Percentiles rank a stretch among this genome's conserved stretches.
Conservation (phyloP, 1,140 invertebrate species). For the Antheraea mylitta region DNA sequence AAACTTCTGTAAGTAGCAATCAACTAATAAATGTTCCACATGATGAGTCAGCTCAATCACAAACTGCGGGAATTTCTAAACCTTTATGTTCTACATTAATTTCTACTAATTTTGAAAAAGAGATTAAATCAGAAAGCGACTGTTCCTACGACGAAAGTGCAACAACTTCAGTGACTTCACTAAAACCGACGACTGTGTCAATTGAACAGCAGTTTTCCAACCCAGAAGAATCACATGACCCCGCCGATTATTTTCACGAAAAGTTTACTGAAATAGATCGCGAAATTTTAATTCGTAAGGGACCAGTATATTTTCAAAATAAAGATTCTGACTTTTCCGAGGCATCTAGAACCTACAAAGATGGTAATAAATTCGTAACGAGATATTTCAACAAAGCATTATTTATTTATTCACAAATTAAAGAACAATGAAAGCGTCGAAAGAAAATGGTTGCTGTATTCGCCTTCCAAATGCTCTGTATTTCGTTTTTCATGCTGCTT, state of each 20-base stretch:
- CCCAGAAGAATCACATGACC: too few relatives aligned
- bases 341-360: conserved; percentile 22
- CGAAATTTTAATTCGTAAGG: conserved; percentile 4
- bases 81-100: too few relatives aligned
- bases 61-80: too few relatives aligned
- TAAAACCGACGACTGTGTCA: too few relatives aligned
- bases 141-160: too few relatives aligned
- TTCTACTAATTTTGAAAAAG: too few relatives aligned
- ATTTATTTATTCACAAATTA: conserved; percentile 11
- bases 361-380: conserved; percentile 12
- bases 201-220: too few relatives aligned
- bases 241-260: conserved; percentile 22
- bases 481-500: conserved; percentile 16
- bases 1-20: too few relatives aligned
- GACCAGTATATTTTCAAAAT: conserved; percentile 22
- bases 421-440: conserved; percentile 22
- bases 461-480: conserved; percentile 21
- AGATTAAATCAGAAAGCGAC: too few relatives aligned
- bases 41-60: too few relatives aligned
- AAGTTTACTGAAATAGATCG: conserved; percentile 15
- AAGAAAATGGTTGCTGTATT: conserved; percentile 29
- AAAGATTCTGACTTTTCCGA: conserved; percentile 20
- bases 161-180: too few relatives aligned
- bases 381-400: conserved; percentile 28
- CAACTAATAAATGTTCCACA: too few relatives aligned